Evolutionary conservation across 2,888 invertebrate genomes (phyloP).

Genomic region (Nymphalis polychloros): DNA sequence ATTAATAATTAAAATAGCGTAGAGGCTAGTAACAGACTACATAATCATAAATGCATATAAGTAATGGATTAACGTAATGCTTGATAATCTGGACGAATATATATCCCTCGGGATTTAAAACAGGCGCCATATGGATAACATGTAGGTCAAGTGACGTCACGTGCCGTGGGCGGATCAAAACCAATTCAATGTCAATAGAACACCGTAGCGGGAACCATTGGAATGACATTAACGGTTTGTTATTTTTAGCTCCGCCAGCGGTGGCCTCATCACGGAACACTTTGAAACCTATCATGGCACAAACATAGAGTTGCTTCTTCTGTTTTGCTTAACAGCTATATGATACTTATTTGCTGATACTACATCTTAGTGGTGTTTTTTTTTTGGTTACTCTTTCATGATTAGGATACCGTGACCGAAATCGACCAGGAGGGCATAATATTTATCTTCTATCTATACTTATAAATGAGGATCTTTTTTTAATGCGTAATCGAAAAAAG

Average conservation of each 20-base stretch:
- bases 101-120: background rate
- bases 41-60: too few relatives aligned
- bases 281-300: background rate
- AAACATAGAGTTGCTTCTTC: background rate
- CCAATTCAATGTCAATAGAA: constrained; percentile 35
- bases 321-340: background rate
- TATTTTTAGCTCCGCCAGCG: constrained; percentile 32
- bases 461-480: too few relatives aligned
- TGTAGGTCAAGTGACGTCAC: constrained; percentile 27
- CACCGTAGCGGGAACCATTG: constrained; percentile 25
- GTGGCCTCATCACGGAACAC: constrained; percentile 20
- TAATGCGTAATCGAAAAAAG: too few relatives aligned
- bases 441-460: too few relatives aligned
- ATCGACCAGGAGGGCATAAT: too few relatives aligned
- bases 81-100: background rate
- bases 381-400: too few relatives aligned
- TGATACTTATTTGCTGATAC: background rate
- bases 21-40: too few relatives aligned
- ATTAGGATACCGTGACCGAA: too few relatives aligned
- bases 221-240: constrained; percentile 32
- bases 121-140: constrained; percentile 5
- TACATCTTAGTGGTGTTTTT: background rate
- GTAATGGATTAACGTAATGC: too few relatives aligned
- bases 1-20: too few relatives aligned
- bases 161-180: constrained; percentile 19